These are phyloP conservation scores for Brenthis hecate DNA, from an alignment of 2,888 invertebrate species.

Conservation along the genomic window DNA sequence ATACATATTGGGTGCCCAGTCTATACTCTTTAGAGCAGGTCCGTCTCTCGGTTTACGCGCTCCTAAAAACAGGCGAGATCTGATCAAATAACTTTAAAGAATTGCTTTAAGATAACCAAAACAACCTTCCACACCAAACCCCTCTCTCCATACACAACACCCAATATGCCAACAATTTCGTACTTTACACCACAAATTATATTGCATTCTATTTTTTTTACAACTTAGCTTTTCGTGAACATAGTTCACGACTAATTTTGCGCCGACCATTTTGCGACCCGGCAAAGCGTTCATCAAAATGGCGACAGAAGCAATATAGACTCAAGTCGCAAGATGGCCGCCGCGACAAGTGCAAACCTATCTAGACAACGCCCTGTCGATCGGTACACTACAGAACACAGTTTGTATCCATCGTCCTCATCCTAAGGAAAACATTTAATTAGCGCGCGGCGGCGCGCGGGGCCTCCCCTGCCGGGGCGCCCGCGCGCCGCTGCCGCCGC, in stretches of 20 bases:
- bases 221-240: constrained; percentile 68
- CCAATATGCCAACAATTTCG: constrained; percentile 71
- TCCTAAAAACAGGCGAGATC: constrained; percentile 1
- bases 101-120: constrained; percentile 6
- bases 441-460: constrained; percentile 44
- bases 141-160: constrained; percentile 74
- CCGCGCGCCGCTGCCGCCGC: constrained; percentile 48
- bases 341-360: constrained; percentile 64
- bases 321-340: constrained; percentile 43
- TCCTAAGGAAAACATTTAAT: constrained; percentile 69
- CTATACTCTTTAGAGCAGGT: constrained; percentile 17
- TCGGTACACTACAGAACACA: constrained; percentile 80
- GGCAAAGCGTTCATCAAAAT: constrained; percentile 17
- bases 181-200: constrained; percentile 71
- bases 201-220: constrained; percentile 74
- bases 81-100: not conserved
- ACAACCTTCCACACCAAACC: constrained; percentile 32
- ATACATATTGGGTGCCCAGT: constrained; percentile 61
- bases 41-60: not conserved
- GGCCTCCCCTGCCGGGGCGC: constrained; percentile 40
- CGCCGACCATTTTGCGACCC: constrained; percentile 45
- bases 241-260: constrained; percentile 56
- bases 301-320: constrained; percentile 29
- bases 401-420: constrained; percentile 75
- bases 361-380: constrained; percentile 74